Conservation (phyloP, 2,888 invertebrate species). For the Eristalinus sepulchralis region DNA sequence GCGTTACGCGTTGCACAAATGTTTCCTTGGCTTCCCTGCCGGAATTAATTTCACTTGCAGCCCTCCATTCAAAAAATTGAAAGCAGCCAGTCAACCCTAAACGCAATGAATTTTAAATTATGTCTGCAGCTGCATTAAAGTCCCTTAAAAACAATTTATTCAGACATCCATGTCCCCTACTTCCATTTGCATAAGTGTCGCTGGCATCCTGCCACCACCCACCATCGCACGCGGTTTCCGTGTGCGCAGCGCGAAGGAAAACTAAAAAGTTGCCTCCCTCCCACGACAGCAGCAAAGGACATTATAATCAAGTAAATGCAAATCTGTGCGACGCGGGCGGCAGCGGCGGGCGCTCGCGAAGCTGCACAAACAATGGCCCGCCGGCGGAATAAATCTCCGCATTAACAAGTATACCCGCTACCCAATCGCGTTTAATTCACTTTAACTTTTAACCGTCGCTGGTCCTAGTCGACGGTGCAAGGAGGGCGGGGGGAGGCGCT, state of each 20-base stretch:
- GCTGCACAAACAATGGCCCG: neutral
- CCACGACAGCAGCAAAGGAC: neutral
- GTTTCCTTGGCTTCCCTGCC: too few species aligned
- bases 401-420: neutral
- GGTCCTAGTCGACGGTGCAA: neutral
- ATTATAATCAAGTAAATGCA: neutral
- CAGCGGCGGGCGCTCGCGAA: neutral
- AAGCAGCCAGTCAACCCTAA: neutral
- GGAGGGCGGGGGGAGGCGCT: too few species aligned
- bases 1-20: too few species aligned
- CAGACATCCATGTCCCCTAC: neutral
- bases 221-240: neutral
- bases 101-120: neutral
- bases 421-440: neutral
- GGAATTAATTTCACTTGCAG: too few species aligned
- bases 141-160: neutral
- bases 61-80: too few species aligned
- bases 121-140: neutral
- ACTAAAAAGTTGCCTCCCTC: neutral
- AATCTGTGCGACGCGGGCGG: neutral
- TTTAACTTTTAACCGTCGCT: neutral
- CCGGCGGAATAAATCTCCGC: neutral
- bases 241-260: neutral
- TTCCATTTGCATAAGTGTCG: neutral
- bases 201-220: neutral